Conservation (phyloP, 2,888 invertebrate genomes). For the Heteromyza rotundicornis region DNA sequence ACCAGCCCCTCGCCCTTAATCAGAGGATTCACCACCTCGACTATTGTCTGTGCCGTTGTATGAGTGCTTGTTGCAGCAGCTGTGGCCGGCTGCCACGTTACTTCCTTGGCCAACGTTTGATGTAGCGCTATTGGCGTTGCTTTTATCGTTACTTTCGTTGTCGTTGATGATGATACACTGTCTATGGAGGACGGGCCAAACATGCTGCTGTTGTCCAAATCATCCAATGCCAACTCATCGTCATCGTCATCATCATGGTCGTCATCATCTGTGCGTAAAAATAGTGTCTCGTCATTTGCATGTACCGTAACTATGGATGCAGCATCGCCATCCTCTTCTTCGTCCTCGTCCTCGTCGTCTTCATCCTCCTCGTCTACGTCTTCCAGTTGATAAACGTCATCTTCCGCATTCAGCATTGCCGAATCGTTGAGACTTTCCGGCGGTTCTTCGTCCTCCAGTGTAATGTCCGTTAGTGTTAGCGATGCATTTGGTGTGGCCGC, state of each 20-base stretch:
- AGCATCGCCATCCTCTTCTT: conserved; percentile 66
- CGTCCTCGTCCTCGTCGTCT: conserved; percentile 55
- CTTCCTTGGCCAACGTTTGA: conserved; percentile 53
- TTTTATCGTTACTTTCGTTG: conserved; percentile 44
- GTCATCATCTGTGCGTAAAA: conserved; percentile 54
- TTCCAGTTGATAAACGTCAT: conserved; percentile 48
- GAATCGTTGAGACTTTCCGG: conserved; percentile 26
- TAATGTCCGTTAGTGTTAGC: conserved; percentile 1
- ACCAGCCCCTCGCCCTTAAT: conserved; percentile 60
- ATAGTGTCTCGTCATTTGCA: conserved; percentile 59
- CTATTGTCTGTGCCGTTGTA: conserved; percentile 51
- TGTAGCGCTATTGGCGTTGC: conserved; percentile 51
- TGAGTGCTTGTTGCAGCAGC: conserved; percentile 4
- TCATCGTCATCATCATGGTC: no score
- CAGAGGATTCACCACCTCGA: conserved; percentile 62
- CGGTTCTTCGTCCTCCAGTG: conserved; percentile 41
- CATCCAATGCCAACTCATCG: conserved; percentile 27
- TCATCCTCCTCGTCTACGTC: conserved; percentile 57
- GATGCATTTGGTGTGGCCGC: conserved; percentile 41
- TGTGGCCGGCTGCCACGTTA: conserved; percentile 25
- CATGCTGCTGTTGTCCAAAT: conserved; percentile 33
- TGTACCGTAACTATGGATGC: conserved; percentile 64
- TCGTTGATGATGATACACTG: conserved; percentile 37
- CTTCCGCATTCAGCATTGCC: conserved; percentile 37
- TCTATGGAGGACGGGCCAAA: conserved; percentile 53